Evolutionary conservation across 2,113 vertebrate genomes (phyloP), one percentile per base, ranked within the genome.

Genomic region (Leptocoma aspasia): DNA sequence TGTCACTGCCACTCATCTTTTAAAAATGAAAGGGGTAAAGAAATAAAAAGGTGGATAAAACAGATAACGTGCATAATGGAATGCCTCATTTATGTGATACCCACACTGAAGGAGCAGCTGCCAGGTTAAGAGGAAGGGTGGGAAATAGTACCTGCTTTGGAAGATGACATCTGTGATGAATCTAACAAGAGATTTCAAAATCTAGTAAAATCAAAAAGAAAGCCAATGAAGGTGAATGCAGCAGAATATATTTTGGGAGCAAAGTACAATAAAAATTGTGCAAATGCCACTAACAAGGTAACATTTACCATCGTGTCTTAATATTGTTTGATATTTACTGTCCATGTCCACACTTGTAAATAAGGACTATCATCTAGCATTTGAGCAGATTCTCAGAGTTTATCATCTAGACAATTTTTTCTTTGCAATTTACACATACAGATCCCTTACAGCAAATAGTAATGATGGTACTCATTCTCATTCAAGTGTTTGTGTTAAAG

Each of bases 241-340:
- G 66, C 28, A 71, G 49, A 88, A 65, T 78, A 86, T 92, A 81
- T 83, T 92, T 92, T 75, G 45, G 72, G 76, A 93, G n/a, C 2
- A 3, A 84, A 80, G 44, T 92, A 83, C 49, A 94, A 94, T 94
- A 95, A 96, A 96, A 93, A 94, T 92, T 78, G 89, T 93, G 80
- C 86, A 94, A 96, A 94, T 97, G 93, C 88, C 90, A 96, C 79
- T 96, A 86, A 96, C 88, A 88, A 94, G 56, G 31, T 96, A 95
- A 94, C 79, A 93, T 95, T 96, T 96, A 92, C 76, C 76, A 64
- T 78, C 0, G 28, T 64, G 53, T 83, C 86, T 93, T 81, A 86
- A 93, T 89, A 90, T 90, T 95, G 52, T 91, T 86, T 92, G 85
- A 89, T 90, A 93, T 96, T 94, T 94, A 85, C 88, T 75, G 65